These are phyloP conservation scores for Aporophyla nigra DNA, from an alignment of 2,888 invertebrate species.

Conservation along the genomic window DNA sequence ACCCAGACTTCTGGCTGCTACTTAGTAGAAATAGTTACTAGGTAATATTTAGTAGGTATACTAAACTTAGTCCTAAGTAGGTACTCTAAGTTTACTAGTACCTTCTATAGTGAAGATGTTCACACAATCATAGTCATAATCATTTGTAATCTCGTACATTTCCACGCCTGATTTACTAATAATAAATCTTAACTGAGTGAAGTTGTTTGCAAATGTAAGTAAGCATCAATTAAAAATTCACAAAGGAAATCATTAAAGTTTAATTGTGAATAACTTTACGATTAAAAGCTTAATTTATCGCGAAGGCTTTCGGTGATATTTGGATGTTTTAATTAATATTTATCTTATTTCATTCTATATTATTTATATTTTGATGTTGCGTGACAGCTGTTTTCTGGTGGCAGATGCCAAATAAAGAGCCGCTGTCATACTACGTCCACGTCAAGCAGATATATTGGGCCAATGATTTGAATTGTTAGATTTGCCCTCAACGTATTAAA, in stretches of 20 bases:
- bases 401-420: neutral
- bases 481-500: neutral
- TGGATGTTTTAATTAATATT: neutral
- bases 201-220: constrained; percentile 28
- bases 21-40: too few species aligned
- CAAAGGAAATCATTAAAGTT: constrained; percentile 16
- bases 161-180: constrained; percentile 12
- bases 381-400: neutral
- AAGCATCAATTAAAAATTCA: constrained; percentile 44
- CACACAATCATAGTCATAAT: neutral
- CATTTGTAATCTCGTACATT: constrained; percentile 4
- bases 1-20: too few species aligned
- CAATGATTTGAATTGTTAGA: neutral
- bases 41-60: too few species aligned
- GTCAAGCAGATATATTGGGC: neutral
- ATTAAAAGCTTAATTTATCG: constrained; percentile 32
- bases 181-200: constrained; percentile 22
- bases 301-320: neutral
- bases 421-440: neutral
- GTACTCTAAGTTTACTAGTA: too few species aligned
- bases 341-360: neutral
- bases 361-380: neutral
- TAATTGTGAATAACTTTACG: constrained; percentile 33
- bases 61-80: too few species aligned
- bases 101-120: too few species aligned